These are phyloP conservation scores for Pantala flavescens DNA, from an alignment of 1,140 invertebrate genomes.

Conservation along the genomic window DNA sequence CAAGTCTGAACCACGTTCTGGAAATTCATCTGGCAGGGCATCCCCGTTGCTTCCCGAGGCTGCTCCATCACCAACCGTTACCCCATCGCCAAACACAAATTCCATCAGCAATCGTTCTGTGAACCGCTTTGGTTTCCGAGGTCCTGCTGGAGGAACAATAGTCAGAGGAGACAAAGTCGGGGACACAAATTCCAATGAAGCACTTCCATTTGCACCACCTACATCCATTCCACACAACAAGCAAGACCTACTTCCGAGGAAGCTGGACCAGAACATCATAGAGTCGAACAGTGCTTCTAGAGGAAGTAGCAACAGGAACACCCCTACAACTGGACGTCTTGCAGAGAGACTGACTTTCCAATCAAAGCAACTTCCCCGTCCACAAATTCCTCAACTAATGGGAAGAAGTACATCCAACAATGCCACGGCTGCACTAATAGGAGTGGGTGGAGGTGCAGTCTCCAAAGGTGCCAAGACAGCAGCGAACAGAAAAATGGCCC, in stretches of 20 bases:
- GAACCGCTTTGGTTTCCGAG: neutral
- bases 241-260: neutral
- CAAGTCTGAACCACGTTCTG: conserved; percentile 3
- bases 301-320: neutral
- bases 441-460: neutral
- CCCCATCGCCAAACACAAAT: neutral
- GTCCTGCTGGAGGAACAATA: neutral
- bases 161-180: neutral
- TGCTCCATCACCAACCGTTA: neutral
- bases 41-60: neutral
- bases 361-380: conserved; percentile 12
- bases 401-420: conserved; percentile 26
- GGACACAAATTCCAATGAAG: neutral
- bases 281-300: neutral
- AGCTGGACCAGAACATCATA: neutral
- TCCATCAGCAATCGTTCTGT: neutral
- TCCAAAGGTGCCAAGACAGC: conserved; percentile 53
- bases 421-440: conserved; percentile 24
- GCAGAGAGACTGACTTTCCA: conserved; percentile 4
- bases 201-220: neutral
- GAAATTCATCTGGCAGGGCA: neutral
- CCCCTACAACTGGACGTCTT: neutral
- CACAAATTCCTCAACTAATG: conserved; percentile 11
- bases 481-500: conserved; percentile 42
- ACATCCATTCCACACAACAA: neutral